phyloP scores from a whole-genome alignment of 2,888 invertebrate genomes.

The Spialia ferax region DNA sequence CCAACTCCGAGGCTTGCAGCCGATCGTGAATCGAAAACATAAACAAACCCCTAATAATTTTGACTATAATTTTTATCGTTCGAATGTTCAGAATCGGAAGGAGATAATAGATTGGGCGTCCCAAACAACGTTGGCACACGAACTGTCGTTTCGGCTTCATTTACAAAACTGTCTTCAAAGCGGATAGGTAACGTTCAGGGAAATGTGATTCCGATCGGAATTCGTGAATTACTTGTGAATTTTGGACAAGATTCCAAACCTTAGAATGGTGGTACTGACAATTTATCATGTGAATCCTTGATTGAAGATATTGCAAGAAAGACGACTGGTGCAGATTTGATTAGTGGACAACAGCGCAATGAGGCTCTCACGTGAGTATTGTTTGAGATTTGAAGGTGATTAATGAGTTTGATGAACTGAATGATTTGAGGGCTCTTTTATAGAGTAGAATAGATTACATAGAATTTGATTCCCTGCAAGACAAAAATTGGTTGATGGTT shows the following conservation, averaged over 20 bases:
- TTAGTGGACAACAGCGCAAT: neutral
- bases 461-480: too few species aligned
- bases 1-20: neutral
- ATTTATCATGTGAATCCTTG: neutral
- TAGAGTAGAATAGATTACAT: too few species aligned
- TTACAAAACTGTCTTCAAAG: constrained; percentile 6
- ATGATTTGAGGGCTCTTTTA: too few species aligned
- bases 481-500: too few species aligned
- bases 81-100: constrained; percentile 39
- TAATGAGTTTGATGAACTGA: neutral
- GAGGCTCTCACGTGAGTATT: constrained; percentile 47
- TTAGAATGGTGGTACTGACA: neutral
- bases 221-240: neutral
- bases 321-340: constrained; percentile 1
- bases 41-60: constrained; percentile 27
- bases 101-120: constrained; percentile 44
- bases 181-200: neutral
- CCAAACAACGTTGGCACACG: constrained; percentile 43
- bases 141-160: constrained; percentile 36
- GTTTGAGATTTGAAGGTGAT: neutral
- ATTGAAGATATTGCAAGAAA: neutral
- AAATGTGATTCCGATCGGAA: neutral
- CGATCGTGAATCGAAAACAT: constrained; percentile 28
- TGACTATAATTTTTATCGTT: constrained; percentile 39
- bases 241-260: neutral